phyloP scores from a whole-genome alignment of 2,888 invertebrate species.

The Platerodrilus igneus region DNA sequence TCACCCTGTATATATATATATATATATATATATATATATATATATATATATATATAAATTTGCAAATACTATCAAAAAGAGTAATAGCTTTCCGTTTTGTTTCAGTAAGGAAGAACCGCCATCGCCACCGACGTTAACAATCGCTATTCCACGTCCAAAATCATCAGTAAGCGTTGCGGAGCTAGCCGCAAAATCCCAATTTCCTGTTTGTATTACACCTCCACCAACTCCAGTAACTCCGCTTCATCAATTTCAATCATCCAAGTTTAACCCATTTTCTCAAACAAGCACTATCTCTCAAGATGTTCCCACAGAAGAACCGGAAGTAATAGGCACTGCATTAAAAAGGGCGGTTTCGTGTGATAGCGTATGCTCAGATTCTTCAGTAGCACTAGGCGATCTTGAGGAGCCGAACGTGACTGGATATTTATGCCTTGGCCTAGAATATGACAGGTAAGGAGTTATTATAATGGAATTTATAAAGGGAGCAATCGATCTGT shows the following conservation, averaged over 20 bases:
- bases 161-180: slow-evolving; percentile 43
- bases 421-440: slow-evolving; percentile 70
- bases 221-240: slow-evolving; percentile 32
- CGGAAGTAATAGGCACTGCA: slow-evolving; percentile 37
- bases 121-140: slow-evolving; percentile 41
- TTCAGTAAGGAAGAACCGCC: slow-evolving; percentile 14
- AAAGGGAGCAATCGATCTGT: background rate
- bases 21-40: too few relatives aligned
- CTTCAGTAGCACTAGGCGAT: slow-evolving; percentile 66
- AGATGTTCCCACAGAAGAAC: slow-evolving; percentile 29
- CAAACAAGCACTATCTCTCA: too few relatives aligned
- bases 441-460: slow-evolving; percentile 71
- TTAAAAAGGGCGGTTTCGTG: slow-evolving; percentile 69
- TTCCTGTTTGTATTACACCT: slow-evolving; percentile 41
- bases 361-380: slow-evolving; percentile 76
- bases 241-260: slow-evolving; percentile 9
- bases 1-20: too few relatives aligned
- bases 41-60: too few relatives aligned
- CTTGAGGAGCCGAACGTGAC: slow-evolving; percentile 66
- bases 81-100: too few relatives aligned
- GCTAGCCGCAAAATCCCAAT: slow-evolving; percentile 40
- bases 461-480: background rate
- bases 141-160: slow-evolving; percentile 44
- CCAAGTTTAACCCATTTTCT: slow-evolving; percentile 7
- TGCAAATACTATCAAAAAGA: too few relatives aligned